These are phyloP conservation scores for Caenorhabditis angaria DNA, from an alignment of 2,888 invertebrate species.

Conservation along the genomic window DNA sequence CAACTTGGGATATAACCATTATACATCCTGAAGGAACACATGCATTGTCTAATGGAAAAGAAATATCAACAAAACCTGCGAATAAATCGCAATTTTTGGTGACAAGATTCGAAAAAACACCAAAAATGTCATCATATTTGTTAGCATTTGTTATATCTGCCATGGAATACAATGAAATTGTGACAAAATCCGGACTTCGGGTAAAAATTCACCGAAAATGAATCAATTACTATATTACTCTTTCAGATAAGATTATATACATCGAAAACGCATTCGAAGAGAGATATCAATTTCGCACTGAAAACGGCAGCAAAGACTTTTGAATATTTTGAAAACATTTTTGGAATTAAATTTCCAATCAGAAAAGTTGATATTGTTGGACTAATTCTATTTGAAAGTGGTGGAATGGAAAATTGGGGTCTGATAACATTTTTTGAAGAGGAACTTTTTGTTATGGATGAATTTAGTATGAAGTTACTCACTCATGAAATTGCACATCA, in stretches of 20 bases:
- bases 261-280: too few species aligned
- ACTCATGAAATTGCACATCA: constrained; percentile 33
- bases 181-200: neutral
- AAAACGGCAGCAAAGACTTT: neutral
- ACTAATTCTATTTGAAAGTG: neutral
- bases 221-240: too few species aligned
- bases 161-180: neutral
- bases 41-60: neutral
- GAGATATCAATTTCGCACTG: neutral
- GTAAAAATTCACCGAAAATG: neutral
- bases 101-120: neutral
- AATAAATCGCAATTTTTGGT: neutral
- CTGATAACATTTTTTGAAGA: neutral
- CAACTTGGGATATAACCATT: neutral
- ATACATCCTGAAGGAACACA: neutral
- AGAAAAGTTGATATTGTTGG: neutral
- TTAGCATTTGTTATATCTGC: neutral
- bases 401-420: neutral
- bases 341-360: neutral
- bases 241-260: too few species aligned
- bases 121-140: neutral
- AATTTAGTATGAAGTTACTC: neutral
- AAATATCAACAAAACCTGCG: too few species aligned
- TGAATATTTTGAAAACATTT: neutral
- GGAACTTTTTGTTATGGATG: neutral